These are phyloP conservation scores for Morone chrysops DNA, from an alignment of 2,113 vertebrate genomes.

Conservation along the genomic window DNA sequence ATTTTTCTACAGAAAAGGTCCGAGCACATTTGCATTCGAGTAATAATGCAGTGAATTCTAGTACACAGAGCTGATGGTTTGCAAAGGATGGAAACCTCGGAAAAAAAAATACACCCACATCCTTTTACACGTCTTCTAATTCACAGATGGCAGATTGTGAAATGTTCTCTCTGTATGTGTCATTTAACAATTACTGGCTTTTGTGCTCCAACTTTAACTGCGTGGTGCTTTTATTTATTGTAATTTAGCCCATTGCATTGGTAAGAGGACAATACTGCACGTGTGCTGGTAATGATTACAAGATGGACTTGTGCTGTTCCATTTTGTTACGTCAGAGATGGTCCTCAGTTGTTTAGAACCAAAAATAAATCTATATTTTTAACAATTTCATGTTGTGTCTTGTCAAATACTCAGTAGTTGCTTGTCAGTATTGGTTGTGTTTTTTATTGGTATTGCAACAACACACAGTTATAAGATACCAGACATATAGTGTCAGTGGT, in stretches of 20 bases:
- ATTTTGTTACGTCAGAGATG: conserved; percentile 13
- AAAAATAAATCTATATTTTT: conserved; percentile 80
- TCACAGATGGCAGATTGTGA: conserved; percentile 60
- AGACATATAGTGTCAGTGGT: background rate
- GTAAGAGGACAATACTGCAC: conserved; percentile 15
- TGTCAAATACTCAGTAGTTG: background rate
- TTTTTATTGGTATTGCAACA: background rate
- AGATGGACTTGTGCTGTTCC: conserved; percentile 20
- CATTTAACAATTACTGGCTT: conserved; percentile 31
- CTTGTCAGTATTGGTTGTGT: background rate
- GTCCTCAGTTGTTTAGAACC: conserved; percentile 42
- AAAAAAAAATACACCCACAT: conserved; percentile 44
- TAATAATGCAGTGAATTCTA: background rate
- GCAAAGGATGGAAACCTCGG: conserved; percentile 7
- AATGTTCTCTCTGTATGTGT: conserved; percentile 42
- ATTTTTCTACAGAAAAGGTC: conserved; percentile 43
- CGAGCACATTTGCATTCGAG: conserved; percentile 25
- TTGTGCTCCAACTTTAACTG: conserved; percentile 26
- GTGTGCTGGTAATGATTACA: conserved; percentile 23
- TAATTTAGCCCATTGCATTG: conserved; percentile 47
- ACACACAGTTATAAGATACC: background rate
- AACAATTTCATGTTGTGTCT: conserved; percentile 30
- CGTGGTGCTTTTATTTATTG: conserved; percentile 63
- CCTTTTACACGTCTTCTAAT: conserved; percentile 33
- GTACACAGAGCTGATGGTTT: conserved; percentile 3